Evolutionary conservation across 1,140 invertebrate genomes (phyloP).

Genomic region (Marisa cornuarietis): DNA sequence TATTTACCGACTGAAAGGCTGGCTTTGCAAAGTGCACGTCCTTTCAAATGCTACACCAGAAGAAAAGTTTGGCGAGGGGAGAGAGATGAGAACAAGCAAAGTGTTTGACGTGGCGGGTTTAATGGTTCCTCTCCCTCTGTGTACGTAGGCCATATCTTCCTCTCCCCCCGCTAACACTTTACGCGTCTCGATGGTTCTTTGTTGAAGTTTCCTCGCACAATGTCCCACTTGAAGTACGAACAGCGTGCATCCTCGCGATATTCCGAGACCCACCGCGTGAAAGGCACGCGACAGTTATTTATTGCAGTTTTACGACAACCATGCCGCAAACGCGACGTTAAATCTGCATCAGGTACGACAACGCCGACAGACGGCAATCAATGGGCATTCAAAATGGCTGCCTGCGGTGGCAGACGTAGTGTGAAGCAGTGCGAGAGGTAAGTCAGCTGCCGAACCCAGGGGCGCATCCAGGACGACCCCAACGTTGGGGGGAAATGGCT

Average conservation of each 20-base stretch:
- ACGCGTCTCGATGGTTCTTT: neutral
- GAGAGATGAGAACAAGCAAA: neutral
- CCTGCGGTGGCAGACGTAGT: neutral
- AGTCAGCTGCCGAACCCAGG: neutral
- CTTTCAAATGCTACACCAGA: neutral
- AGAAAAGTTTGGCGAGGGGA: neutral
- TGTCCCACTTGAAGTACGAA: neutral
- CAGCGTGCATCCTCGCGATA: neutral
- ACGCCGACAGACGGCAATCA: slow-evolving; percentile 8
- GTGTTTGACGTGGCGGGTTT: neutral
- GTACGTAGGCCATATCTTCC: neutral
- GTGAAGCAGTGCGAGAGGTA: neutral
- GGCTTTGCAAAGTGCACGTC: no score
- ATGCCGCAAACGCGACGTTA: slow-evolving; percentile 2
- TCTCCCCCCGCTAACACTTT: neutral
- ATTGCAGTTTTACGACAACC: slow-evolving; percentile 4
- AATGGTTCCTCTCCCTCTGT: neutral
- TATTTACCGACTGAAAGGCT: no score
- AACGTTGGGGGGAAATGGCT: no score
- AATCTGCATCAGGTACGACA: slow-evolving; percentile 12
- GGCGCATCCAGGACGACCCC: neutral
- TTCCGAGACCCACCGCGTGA: neutral
- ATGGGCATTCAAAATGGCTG: slow-evolving; percentile 4
- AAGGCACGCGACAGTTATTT: neutral
- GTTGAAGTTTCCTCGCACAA: neutral